A percentile compares a stretch with the other conserved stretches of the same genome.
Evolutionary conservation across 2,113 vertebrate genomes (phyloP).

Genomic region (Macheiramphus alcinus): DNA sequence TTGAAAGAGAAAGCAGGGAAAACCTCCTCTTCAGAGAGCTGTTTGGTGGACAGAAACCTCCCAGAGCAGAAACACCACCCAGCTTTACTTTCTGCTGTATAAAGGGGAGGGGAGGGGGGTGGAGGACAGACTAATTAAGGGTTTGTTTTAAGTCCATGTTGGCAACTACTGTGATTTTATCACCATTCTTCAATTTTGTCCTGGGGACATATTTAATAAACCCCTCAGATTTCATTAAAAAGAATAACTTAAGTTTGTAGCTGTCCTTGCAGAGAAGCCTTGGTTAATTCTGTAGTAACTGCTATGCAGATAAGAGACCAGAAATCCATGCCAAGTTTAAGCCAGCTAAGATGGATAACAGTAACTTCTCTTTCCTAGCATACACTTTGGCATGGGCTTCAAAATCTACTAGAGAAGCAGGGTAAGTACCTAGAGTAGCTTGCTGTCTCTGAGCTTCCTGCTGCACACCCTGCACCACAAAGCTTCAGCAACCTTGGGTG

Average conservation of each 20-base stretch:
- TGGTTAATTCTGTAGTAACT: not conserved
- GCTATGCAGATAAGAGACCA: not conserved
- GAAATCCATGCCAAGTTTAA: not conserved
- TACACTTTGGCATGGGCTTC: not conserved
- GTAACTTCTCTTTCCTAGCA: not conserved
- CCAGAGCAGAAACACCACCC: not conserved
- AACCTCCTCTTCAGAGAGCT: not conserved
- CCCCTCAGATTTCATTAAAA: not conserved
- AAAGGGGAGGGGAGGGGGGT: not conserved
- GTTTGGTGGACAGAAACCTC: not conserved
- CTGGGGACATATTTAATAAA: not conserved
- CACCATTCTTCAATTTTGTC: not conserved
- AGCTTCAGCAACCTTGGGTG: not conserved
- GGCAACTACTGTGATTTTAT: not conserved
- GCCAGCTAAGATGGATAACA: not conserved
- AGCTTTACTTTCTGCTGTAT: slow-evolving; percentile 6
- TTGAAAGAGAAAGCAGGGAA: not conserved
- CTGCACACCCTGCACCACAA: not conserved
- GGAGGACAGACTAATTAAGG: not conserved
- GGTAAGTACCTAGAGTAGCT: not conserved
- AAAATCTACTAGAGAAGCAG: not conserved
- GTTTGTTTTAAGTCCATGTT: not conserved
- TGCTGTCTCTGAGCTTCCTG: not conserved
- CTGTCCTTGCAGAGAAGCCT: not conserved
- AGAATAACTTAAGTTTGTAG: not conserved